phyloP scores from a whole-genome alignment of 1,140 invertebrate genomes.

The Drusus annulatus region DNA sequence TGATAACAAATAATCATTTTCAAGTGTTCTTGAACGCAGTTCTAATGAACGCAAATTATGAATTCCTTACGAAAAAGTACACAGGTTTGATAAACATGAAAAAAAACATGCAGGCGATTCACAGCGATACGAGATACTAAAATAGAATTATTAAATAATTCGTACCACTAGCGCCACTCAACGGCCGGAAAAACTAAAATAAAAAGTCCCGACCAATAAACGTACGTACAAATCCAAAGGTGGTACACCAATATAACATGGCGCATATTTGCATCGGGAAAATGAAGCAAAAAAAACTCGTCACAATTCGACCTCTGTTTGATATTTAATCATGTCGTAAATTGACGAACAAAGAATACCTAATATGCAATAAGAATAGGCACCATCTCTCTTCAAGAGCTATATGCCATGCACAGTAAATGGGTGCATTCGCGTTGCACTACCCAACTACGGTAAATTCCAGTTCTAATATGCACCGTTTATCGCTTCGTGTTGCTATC shows the following conservation, averaged over 20 bases:
- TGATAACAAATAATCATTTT: too few relatives aligned
- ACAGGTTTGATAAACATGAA: not conserved
- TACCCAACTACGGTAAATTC: conserved; percentile 5
- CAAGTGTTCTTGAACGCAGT: too few relatives aligned
- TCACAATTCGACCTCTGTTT: conserved; percentile 24
- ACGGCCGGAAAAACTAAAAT: conserved; percentile 16
- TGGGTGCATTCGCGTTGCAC: conserved; percentile 7
- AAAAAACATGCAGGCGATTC: conserved; percentile 23
- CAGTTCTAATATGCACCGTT: not conserved
- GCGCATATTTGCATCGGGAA: not conserved
- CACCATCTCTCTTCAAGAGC: not conserved
- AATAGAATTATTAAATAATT: conserved; percentile 25
- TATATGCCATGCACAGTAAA: not conserved
- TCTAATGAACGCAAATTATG: too few relatives aligned
- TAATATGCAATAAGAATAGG: not conserved
- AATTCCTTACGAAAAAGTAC: not conserved
- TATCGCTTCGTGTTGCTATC: not conserved
- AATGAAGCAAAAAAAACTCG: not conserved
- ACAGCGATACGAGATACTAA: not conserved
- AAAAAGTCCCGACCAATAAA: conserved; percentile 7
- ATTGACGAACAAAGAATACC: conserved; percentile 13
- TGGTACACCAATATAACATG: not conserved
- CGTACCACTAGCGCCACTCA: conserved; percentile 30
- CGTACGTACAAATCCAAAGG: not conserved
- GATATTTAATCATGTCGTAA: conserved; percentile 24